Evolutionary conservation across 2,113 vertebrate genomes (phyloP), one percentile per base, ranked within the genome.

Genomic region (Clarias batrachus): DNA sequence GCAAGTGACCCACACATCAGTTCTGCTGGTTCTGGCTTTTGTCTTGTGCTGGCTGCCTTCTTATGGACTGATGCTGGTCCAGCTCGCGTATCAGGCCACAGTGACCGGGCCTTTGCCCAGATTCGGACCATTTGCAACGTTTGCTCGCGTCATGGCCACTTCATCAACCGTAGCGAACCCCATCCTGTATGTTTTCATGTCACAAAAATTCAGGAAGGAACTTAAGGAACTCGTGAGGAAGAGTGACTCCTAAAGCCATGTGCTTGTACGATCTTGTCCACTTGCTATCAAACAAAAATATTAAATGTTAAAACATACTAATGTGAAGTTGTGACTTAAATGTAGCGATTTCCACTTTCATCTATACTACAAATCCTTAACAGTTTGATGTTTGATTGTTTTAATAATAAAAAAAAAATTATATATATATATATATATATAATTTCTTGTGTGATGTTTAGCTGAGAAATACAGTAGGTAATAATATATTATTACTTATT

Each of bases 11-110:
- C 89, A 92, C 84, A 95, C 93, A 0, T 94, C 93, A 0, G 93
- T 93, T 41, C 85, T 94, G 91, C 89, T 95, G 86, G 95, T 95
- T 82, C 68, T 96, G 86, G 93, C 93, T 14, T 95, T 96, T 16
- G 88, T 94, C 3, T 9, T 95, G 19, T 95, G 94, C 91, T 95
- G 95, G 95, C 83, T 95, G 90, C 95, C 95, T 0, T 95, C 95
- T 27, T 95, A 96, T 0, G 88, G 90, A 30, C 90, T 95, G 52
- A 94, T 92, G 1, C 84, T 95, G 77, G 90, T 90, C 56, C 90
- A 94, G 71, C 85, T 95, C 65, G 87, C 33, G 0, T 59, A 86
- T 13, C 25, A 85, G 0, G 74, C 57, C 63, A 86, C 89, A 0
- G 92, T 77, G 12, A 91, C 87, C 0, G 93, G 91, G 1, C 48